phyloP scores from a whole-genome alignment of 2,888 invertebrate species.

The Cephus runcator region DNA sequence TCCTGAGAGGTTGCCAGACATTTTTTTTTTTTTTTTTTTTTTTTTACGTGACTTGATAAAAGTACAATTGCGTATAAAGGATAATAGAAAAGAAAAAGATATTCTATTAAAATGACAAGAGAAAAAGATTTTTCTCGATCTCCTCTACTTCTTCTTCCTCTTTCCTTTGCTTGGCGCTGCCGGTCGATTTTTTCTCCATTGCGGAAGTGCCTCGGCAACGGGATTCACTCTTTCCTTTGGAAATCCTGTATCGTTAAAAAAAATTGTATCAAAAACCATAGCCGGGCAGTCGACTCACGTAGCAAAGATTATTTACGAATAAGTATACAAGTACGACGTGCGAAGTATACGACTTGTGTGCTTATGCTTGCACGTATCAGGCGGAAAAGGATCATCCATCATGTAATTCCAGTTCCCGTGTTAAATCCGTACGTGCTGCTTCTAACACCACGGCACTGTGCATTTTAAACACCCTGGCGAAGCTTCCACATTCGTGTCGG shows the following conservation, averaged over 20 bases:
- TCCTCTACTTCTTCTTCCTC: slow-evolving; percentile 26
- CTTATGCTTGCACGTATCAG: not conserved
- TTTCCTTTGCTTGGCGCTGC: slow-evolving; percentile 22
- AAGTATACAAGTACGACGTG: not conserved
- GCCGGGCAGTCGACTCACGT: not conserved
- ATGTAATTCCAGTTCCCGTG: not conserved
- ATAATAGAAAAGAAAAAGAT: not conserved
- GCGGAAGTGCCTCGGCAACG: slow-evolving; percentile 18
- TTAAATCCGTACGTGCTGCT: not conserved
- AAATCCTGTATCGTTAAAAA: slow-evolving; percentile 21
- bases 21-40: not conserved
- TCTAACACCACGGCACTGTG: not conserved
- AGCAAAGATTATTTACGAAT: not conserved
- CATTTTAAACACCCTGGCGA: not conserved
- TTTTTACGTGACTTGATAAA: not conserved
- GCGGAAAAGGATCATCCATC: not conserved
- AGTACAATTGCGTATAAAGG: not conserved
- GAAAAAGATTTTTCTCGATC: not conserved
- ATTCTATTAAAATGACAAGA: too few relatives aligned
- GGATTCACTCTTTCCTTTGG: slow-evolving; percentile 17
- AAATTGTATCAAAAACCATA: slow-evolving; percentile 3
- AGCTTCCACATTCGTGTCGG: not conserved
- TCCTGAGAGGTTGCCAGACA: not conserved
- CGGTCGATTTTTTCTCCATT: slow-evolving; percentile 25
- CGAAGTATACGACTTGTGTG: not conserved